Percentiles rank a stretch among this genome's conserved stretches.
Conservation (phyloP, 2,797 vertebrate genomes). For the Eospalax fontanierii region DNA sequence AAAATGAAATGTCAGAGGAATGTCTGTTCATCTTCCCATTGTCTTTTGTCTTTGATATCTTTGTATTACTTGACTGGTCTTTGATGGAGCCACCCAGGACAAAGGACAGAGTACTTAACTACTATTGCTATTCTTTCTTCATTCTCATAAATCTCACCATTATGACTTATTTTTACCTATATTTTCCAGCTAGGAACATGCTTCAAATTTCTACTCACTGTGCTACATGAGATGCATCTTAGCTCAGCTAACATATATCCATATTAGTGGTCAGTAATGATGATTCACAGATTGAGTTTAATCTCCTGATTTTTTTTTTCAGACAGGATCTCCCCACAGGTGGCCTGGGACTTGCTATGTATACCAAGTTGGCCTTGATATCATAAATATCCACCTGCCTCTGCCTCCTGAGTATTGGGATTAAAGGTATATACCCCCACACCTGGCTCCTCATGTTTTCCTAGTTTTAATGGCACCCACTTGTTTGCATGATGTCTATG, state of each 20-base stretch:
- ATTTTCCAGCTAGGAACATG: slow-evolving; percentile 47
- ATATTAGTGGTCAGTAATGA: no score
- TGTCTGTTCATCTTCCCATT: slow-evolving; percentile 72
- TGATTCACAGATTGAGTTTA: background rate
- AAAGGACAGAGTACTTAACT: slow-evolving; percentile 59
- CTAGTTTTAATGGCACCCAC: slow-evolving; percentile 16
- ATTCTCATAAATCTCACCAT: slow-evolving; percentile 31
- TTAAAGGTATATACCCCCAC: no score
- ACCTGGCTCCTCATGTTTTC: no score
- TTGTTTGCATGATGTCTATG: background rate
- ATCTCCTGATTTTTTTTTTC: background rate
- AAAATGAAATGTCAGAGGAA: slow-evolving; percentile 68
- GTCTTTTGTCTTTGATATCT: slow-evolving; percentile 62
- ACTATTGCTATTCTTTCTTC: slow-evolving; percentile 58
- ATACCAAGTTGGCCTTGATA: no score
- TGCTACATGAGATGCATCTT: background rate
- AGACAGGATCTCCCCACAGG: no score
- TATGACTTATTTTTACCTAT: background rate
- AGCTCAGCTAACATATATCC: background rate
- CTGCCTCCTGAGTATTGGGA: no score
- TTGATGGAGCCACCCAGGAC: slow-evolving; percentile 65
- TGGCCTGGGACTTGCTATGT: no score
- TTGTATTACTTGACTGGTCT: slow-evolving; percentile 67
- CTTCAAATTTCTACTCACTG: background rate
- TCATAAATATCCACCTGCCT: no score